These are phyloP conservation scores for Sebastes aleutianus DNA, from an alignment of 2,797 vertebrate genomes.

Conservation along the genomic window DNA sequence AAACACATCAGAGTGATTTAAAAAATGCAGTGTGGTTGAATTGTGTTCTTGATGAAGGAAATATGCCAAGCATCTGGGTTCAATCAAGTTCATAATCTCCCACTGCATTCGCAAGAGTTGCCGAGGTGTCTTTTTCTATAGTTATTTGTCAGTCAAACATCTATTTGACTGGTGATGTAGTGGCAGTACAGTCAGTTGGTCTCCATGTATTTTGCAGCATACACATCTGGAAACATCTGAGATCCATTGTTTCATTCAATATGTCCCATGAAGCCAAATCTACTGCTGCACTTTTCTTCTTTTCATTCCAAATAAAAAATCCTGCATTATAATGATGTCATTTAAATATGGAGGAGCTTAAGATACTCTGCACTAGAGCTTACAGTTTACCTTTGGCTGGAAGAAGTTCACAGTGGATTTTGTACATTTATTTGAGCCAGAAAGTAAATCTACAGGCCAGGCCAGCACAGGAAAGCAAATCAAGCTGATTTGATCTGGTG, in stretches of 20 bases:
- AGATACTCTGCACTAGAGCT: neutral
- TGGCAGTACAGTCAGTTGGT: neutral
- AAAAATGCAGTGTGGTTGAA: neutral
- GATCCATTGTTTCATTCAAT: neutral
- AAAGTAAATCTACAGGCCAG: slow-evolving; percentile 21
- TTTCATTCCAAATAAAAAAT: slow-evolving; percentile 12
- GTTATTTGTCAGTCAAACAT: slow-evolving; percentile 1
- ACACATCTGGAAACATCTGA: slow-evolving; percentile 22
- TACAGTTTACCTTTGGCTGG: slow-evolving; percentile 30
- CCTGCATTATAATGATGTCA: neutral
- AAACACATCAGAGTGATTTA: slow-evolving; percentile 14
- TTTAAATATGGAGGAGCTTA: slow-evolving; percentile 18
- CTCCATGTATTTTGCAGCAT: neutral
- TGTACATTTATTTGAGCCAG: slow-evolving; percentile 32
- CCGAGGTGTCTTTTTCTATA: neutral
- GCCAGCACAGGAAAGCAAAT: slow-evolving; percentile 54
- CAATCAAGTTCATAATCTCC: slow-evolving; percentile 12
- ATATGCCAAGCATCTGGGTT: slow-evolving; percentile 21
- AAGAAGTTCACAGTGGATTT: slow-evolving; percentile 16
- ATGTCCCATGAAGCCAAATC: neutral
- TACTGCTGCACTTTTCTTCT: neutral
- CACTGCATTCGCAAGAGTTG: neutral
- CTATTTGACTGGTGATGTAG: slow-evolving; percentile 1
- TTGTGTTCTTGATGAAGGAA: slow-evolving; percentile 17
- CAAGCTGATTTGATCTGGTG: slow-evolving; percentile 59